Conservation (phyloP, 2,888 invertebrate genomes). For the Andrena minutula region DNA sequence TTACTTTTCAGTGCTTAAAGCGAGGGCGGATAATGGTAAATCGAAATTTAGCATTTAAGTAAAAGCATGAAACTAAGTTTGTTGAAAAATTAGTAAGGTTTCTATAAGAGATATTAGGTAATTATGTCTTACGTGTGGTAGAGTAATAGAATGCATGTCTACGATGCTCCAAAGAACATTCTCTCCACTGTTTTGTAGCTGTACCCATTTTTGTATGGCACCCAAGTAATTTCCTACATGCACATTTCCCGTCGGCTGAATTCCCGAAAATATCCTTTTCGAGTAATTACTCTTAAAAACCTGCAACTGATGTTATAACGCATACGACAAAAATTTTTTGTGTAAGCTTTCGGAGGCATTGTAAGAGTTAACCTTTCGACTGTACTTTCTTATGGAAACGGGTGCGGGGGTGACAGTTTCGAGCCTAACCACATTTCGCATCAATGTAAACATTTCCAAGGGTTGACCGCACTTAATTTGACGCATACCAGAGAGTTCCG, state of each 20-base stretch:
- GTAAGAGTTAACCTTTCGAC: constrained; percentile 29
- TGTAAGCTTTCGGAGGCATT: neutral
- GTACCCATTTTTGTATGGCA: constrained; percentile 94
- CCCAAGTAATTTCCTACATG: constrained; percentile 99
- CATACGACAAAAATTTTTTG: neutral
- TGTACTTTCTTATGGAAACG: neutral
- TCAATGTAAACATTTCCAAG: constrained; percentile 26
- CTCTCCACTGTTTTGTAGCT: constrained; percentile 89
- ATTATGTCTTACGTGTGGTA: constrained; percentile 89
- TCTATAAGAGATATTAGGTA: neutral
- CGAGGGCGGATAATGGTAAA: neutral
- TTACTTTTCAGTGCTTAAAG: too few relatives aligned
- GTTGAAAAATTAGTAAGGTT: neutral
- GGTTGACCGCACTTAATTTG: neutral
- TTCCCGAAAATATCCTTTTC: constrained; percentile 93
- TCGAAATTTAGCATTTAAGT: neutral
- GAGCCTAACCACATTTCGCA: neutral
- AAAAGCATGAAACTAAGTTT: too few relatives aligned
- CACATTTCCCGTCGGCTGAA: constrained; percentile 97
- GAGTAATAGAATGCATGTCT: constrained; percentile 96
- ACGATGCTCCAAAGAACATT: constrained; percentile 93
- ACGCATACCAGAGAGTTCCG: neutral
- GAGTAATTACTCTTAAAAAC: constrained; percentile 83
- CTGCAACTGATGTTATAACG: constrained; percentile 30
- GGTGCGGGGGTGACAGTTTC: neutral